Evolutionary conservation across 1,140 invertebrate species (phyloP), one percentile per base, ranked within the genome.

Genomic region (Oedothorax gibbosus): DNA sequence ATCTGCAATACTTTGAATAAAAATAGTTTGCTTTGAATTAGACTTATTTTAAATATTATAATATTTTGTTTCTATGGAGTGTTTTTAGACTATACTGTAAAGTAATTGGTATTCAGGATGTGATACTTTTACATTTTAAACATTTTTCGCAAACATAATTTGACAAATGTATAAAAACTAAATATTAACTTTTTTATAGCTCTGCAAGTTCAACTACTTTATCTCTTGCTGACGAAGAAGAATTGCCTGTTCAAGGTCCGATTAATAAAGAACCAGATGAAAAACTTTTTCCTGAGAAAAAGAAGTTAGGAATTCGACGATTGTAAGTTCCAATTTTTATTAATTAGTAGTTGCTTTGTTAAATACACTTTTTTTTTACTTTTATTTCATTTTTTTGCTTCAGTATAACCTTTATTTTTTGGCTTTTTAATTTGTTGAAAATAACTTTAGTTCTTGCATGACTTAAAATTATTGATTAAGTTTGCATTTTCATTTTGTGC

Each of bases 241-340:
- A 97, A 88, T 93, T 94, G 53, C 95, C 96, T 35, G 97, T 99
- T 3, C 96, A 99, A 91, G 98, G 98, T 15, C 98, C 98, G 49
- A 93, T 99, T 87, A 97, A 97, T 76, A 95, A 94, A 83, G 98
- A 99, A 90, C 98, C 98, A 15, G 96, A 97, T 87, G 97, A 99
- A 91, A 98, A 98, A 86, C 94, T 95, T 0, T 97, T 95, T 95
- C 96, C 95, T 89, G 93, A 94, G 88, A 91, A 92, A 88, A 93
- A 92, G 14, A 94, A 95, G 90, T 96, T 95, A 83, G 95, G 96
- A 54, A 97, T 98, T 88, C 93, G 96, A 88, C 97, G 96, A 93
- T 97, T 98, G 96, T 98, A 93, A 94, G 95, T 94, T 72, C 10
- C 7, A 51, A 35, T n/a, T 18, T 66, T 49, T 75, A 14, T 68